These are phyloP conservation scores for Tetraneura akinire DNA, from an alignment of 1,140 invertebrate species.

Conservation along the genomic window DNA sequence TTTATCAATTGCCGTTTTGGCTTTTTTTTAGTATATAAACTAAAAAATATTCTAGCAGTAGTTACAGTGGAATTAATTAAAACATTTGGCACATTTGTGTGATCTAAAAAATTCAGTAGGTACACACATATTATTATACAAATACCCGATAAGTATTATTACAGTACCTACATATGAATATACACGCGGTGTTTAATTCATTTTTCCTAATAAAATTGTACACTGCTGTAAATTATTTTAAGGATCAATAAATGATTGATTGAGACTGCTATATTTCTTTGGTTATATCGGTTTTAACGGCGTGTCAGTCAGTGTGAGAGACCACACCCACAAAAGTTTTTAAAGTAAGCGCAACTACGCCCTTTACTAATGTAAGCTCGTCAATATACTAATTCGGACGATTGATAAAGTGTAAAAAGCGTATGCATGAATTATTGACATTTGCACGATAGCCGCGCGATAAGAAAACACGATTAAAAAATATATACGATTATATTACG, in stretches of 20 bases:
- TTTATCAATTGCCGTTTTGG: too few species aligned
- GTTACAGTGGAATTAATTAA: too few species aligned
- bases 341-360: slow-evolving; percentile 43
- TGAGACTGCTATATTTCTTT: not conserved
- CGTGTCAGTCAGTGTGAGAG: slow-evolving; percentile 23
- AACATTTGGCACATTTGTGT: too few species aligned
- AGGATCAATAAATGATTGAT: slow-evolving; percentile 15
- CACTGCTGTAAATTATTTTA: not conserved
- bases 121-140: too few species aligned
- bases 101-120: too few species aligned
- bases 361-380: slow-evolving; percentile 25
- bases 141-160: too few species aligned
- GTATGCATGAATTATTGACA: too few species aligned
- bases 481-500: not conserved
- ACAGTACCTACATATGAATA: too few species aligned
- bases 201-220: not conserved
- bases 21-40: too few species aligned
- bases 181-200: not conserved
- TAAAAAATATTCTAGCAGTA: too few species aligned
- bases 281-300: slow-evolving; percentile 27
- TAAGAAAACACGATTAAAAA: not conserved
- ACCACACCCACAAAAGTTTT: slow-evolving; percentile 34
- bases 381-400: slow-evolving; percentile 9
- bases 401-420: slow-evolving; percentile 22
- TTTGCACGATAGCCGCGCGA: too few species aligned